Conservation (phyloP, 2,888 invertebrate species). For the Sinhomidia bicolor region DNA sequence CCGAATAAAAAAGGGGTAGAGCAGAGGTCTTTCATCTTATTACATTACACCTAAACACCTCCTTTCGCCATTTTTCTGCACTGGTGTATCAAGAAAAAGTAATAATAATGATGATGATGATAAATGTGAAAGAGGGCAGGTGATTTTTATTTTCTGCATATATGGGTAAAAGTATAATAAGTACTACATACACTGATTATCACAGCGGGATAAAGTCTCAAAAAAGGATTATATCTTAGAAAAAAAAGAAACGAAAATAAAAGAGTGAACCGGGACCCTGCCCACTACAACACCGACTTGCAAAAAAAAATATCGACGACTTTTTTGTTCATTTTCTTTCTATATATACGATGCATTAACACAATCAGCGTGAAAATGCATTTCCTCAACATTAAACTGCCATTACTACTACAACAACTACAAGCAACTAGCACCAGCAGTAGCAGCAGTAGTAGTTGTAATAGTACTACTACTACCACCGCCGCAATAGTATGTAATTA, state of each 20-base stretch:
- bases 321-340: neutral
- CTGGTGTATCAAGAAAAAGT: neutral
- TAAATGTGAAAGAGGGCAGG: neutral
- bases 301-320: neutral
- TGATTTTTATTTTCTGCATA: constrained; percentile 26
- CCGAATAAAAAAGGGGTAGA: constrained; percentile 38
- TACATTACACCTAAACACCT: constrained; percentile 41
- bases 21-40: constrained; percentile 45
- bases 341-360: neutral
- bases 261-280: constrained; percentile 10
- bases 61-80: constrained; percentile 29
- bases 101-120: constrained; percentile 9
- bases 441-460: too few relatives aligned
- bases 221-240: constrained; percentile 5
- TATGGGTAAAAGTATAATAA: neutral
- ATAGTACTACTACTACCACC: too few relatives aligned
- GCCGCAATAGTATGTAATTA: neutral
- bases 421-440: too few relatives aligned
- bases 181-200: constrained; percentile 62
- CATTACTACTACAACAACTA: neutral
- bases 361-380: constrained; percentile 15
- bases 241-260: neutral
- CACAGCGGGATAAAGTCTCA: constrained; percentile 67
- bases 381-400: constrained; percentile 35
- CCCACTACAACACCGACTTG: neutral